Conservation (phyloP, 2,113 vertebrate genomes). For the Lynx canadensis region DNA sequence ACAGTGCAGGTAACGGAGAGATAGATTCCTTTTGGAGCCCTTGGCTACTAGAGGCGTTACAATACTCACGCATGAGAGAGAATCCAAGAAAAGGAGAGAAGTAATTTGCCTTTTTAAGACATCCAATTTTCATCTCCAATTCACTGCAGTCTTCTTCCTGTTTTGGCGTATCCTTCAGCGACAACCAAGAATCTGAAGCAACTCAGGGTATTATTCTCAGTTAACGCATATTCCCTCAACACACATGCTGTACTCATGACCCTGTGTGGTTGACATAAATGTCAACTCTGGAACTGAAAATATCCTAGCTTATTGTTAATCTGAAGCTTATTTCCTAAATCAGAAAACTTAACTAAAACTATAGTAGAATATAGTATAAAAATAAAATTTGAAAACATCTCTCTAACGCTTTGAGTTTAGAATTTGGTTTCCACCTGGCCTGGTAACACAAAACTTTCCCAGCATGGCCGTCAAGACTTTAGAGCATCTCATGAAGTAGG, state of each 20-base stretch:
- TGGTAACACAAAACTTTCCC: background rate
- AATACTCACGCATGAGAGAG: background rate
- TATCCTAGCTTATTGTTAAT: background rate
- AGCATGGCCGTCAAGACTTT: background rate
- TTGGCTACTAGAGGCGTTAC: background rate
- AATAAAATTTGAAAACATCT: background rate
- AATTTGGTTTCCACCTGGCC: background rate
- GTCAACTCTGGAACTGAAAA: background rate
- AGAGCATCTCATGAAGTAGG: background rate
- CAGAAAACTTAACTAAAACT: background rate
- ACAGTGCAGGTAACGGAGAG: background rate
- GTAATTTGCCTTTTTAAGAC: background rate
- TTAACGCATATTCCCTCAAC: background rate
- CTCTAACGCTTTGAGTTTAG: background rate
- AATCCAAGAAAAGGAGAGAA: constrained; percentile 1
- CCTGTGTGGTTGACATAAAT: background rate
- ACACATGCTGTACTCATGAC: background rate
- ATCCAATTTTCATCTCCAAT: background rate
- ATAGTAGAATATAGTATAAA: background rate
- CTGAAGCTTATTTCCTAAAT: background rate
- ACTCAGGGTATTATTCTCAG: background rate
- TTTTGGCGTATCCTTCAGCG: background rate
- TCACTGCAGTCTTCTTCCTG: background rate
- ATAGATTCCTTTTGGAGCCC: background rate
- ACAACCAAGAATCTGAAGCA: background rate